phyloP scores from a whole-genome alignment of 2,113 vertebrate species.

The Macrotus californicus region DNA sequence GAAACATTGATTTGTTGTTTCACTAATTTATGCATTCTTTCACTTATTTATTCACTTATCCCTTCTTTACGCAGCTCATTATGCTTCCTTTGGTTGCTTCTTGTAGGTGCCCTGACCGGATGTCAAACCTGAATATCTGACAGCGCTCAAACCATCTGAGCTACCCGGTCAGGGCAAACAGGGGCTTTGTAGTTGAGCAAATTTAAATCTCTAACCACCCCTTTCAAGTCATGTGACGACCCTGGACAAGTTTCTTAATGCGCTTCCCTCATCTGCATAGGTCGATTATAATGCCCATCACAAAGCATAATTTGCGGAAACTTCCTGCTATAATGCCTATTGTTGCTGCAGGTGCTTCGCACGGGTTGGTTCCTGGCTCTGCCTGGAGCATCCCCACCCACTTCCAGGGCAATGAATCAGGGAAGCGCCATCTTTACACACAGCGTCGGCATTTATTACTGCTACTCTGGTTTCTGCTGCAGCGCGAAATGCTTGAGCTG shows the following conservation, averaged over 20 bases:
- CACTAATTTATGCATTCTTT: no score
- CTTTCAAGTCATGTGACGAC: background rate
- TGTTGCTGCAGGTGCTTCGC: background rate
- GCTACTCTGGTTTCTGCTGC: background rate
- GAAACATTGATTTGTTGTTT: no score
- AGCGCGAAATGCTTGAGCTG: background rate
- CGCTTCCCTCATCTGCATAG: background rate
- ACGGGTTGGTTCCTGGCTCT: background rate
- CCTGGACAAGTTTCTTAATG: background rate
- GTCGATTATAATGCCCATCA: background rate
- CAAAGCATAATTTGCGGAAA: no score
- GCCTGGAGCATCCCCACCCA: background rate
- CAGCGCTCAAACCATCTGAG: no score
- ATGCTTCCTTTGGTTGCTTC: no score
- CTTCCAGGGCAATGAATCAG: no score
- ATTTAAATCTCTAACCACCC: background rate
- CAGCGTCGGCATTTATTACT: accelerated
- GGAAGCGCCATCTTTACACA: background rate
- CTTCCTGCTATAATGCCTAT: background rate
- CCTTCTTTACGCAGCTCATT: no score
- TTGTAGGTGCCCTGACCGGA: no score
- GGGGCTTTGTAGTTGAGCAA: background rate
- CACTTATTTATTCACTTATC: no score
- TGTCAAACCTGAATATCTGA: no score
- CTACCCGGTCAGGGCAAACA: background rate